phyloP scores from a whole-genome alignment of 2,888 invertebrate genomes.

The Psylliodes chrysocephalus region DNA sequence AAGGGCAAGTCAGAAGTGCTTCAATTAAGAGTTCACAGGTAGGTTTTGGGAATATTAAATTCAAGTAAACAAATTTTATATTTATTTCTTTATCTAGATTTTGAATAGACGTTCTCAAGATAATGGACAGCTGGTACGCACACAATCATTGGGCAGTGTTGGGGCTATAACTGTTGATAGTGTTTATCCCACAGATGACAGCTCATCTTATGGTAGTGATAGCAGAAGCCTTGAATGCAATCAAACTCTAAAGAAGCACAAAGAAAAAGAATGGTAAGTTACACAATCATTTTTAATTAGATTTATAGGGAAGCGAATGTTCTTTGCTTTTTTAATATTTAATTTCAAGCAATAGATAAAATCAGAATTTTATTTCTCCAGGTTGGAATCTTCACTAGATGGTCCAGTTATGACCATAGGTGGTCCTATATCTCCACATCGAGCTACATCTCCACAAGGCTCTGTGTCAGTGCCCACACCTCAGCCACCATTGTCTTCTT shows the following conservation, averaged over 20 bases:
- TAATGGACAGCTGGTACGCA: constrained; percentile 65
- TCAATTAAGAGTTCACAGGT: constrained; percentile 57
- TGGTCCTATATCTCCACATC: constrained; percentile 43
- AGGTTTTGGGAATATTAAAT: constrained; percentile 10
- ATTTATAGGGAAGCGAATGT: too few species aligned
- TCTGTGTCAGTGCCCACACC: constrained; percentile 8
- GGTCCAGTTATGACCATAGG: constrained; percentile 54
- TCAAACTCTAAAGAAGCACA: constrained; percentile 57
- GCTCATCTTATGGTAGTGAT: constrained; percentile 63
- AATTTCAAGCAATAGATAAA: too few species aligned
- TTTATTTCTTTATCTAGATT: constrained; percentile 53
- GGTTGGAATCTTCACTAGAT: constrained; percentile 63
- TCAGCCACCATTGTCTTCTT: constrained; percentile 26
- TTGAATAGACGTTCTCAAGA: constrained; percentile 57
- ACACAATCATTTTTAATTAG: too few species aligned
- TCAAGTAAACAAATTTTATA: too few species aligned
- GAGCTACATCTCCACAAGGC: background rate
- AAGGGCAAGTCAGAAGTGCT: constrained; percentile 55
- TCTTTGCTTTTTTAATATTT: too few species aligned
- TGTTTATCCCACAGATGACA: constrained; percentile 63
- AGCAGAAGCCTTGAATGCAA: constrained; percentile 57
- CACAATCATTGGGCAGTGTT: constrained; percentile 71
- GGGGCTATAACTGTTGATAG: constrained; percentile 63
- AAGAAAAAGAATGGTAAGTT: constrained; percentile 63
- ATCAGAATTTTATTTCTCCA: constrained; percentile 44